These are phyloP conservation scores for Aricia artaxerxes DNA, from an alignment of 2,888 invertebrate genomes.

Conservation along the genomic window DNA sequence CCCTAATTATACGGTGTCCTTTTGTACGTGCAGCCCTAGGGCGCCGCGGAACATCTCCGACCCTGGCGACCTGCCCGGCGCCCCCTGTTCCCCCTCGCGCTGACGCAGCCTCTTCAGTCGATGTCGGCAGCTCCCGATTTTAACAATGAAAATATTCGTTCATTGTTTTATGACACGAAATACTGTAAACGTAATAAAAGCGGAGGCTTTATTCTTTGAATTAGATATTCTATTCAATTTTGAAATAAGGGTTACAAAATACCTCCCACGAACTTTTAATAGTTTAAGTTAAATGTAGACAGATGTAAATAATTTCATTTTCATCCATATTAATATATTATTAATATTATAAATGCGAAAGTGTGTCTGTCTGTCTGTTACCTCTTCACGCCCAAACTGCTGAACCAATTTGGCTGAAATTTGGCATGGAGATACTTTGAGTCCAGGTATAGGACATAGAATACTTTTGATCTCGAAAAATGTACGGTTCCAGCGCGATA, in stretches of 20 bases:
- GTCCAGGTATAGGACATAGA: no score
- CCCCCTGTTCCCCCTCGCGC: neutral
- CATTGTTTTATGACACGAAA: no score
- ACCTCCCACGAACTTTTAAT: neutral
- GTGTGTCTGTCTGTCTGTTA: neutral
- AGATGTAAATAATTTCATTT: neutral
- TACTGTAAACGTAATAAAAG: no score
- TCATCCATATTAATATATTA: neutral
- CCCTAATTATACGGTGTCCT: constrained; percentile 11
- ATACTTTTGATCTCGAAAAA: no score
- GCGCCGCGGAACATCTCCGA: neutral
- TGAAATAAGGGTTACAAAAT: neutral
- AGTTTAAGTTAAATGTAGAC: no score
- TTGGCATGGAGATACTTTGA: no score
- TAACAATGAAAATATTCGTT: neutral
- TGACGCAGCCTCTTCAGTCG: neutral
- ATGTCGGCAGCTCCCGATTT: neutral
- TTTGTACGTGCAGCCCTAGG: constrained; percentile 14
- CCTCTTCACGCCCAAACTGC: no score
- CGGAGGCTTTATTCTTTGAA: neutral
- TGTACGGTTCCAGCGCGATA: no score
- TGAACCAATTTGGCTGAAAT: no score
- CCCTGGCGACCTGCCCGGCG: neutral
- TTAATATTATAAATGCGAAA: no score
- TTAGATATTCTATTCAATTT: neutral